phyloP scores from a whole-genome alignment of 2,888 invertebrate species.

The Drosophila vallismaia region DNA sequence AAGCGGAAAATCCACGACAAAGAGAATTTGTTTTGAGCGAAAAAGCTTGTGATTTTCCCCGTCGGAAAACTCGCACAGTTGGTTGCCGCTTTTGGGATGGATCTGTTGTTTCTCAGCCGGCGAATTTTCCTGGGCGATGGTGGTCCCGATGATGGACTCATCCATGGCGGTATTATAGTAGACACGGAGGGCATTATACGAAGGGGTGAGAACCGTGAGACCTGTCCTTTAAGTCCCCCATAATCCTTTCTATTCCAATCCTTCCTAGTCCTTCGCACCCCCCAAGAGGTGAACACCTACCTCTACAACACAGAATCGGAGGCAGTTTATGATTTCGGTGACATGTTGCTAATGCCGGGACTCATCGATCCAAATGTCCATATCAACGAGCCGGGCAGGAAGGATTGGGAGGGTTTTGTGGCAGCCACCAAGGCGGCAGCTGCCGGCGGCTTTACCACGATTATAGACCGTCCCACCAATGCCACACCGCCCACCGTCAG shows the following conservation, averaged over 20 bases:
- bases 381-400: conserved; percentile 89
- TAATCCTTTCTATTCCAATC: neutral
- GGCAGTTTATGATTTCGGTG: conserved; percentile 85
- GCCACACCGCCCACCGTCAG: conserved; percentile 89
- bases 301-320: conserved; percentile 85
- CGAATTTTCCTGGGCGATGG: conserved; percentile 85
- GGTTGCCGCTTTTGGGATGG: conserved; percentile 68
- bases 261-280: conserved; percentile 84
- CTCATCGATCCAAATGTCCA: conserved; percentile 90
- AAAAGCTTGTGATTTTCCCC: neutral
- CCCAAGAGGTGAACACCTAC: conserved; percentile 84
- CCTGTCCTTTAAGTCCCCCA: too few relatives aligned
- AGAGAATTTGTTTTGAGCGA: neutral
- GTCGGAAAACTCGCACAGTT: conserved; percentile 16
- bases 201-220: conserved; percentile 38
- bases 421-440: conserved; percentile 90
- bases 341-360: conserved; percentile 87
- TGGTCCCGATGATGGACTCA: conserved; percentile 79
- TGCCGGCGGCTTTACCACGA: conserved; percentile 89
- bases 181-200: conserved; percentile 86
- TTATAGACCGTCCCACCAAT: conserved; percentile 90
- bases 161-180: conserved; percentile 87
- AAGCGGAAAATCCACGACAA: neutral
- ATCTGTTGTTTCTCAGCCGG: conserved; percentile 83
- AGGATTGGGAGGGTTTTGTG: conserved; percentile 89